Conservation (phyloP, 2,888 invertebrate genomes). For the Smittia aterrima region DNA sequence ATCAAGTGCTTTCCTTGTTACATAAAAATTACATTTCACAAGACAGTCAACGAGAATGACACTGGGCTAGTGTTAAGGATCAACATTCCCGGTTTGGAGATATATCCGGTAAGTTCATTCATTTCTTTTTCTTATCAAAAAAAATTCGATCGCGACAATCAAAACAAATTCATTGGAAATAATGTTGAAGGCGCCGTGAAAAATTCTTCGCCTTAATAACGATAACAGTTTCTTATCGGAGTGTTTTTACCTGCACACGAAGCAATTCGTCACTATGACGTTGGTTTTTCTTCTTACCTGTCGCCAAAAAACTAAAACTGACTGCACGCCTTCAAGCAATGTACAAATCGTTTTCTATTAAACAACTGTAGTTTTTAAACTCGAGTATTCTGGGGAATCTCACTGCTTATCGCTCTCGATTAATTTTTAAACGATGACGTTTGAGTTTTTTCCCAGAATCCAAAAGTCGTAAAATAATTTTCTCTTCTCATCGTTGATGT, state of each 20-base stretch:
- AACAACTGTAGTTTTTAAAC: no score
- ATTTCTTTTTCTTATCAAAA: neutral
- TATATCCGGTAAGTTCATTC: slow-evolving; percentile 46
- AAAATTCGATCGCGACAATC: neutral
- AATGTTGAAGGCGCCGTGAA: neutral
- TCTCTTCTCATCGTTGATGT: no score
- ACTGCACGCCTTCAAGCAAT: neutral
- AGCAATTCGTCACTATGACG: neutral
- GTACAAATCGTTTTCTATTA: neutral
- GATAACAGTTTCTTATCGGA: neutral
- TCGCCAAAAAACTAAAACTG: neutral
- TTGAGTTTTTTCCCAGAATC: no score
- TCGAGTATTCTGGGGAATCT: no score
- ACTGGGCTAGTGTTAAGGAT: slow-evolving; percentile 49
- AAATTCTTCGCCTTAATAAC: neutral
- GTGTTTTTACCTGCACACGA: neutral
- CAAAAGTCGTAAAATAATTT: no score
- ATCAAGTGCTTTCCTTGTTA: slow-evolving; percentile 54
- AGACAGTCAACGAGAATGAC: slow-evolving; percentile 44
- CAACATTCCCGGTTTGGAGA: slow-evolving; percentile 52
- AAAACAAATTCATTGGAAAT: neutral
- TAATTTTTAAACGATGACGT: no score
- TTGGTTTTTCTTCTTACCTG: neutral
- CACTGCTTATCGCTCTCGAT: no score
- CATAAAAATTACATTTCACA: slow-evolving; percentile 50